Evolutionary conservation across 35 echinoderm and acorn worm species (phyloP).

Genomic region (Acanthaster planci): DNA sequence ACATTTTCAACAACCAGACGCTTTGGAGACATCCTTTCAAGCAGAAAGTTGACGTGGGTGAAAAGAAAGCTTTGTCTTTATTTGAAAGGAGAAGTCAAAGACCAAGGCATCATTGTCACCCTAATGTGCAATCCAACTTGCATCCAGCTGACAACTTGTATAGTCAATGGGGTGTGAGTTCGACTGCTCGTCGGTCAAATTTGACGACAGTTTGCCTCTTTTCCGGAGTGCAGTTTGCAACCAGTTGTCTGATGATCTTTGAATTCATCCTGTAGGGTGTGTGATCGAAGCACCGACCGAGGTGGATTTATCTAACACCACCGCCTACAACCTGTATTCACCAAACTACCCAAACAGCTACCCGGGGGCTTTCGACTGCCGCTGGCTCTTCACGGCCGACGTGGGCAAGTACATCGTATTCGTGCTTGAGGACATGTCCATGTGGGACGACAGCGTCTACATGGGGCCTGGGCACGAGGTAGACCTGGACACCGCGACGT

Average conservation of each 20-base stretch:
- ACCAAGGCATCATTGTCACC: too few species aligned
- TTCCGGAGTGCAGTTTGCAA: too few species aligned
- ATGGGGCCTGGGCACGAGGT: neutral
- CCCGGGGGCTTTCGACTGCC: neutral
- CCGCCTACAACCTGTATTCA: neutral
- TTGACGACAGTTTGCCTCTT: too few species aligned
- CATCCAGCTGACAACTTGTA: too few species aligned
- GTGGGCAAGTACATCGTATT: neutral
- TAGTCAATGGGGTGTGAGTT: too few species aligned
- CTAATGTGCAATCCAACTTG: too few species aligned
- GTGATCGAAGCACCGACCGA: neutral
- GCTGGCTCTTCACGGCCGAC: neutral
- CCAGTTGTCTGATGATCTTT: neutral
- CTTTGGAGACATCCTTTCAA: too few species aligned
- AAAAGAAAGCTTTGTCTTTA: too few species aligned
- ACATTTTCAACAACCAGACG: too few species aligned
- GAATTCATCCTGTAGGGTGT: neutral
- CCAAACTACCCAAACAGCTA: neutral
- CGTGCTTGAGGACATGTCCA: neutral
- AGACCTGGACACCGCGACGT: neutral
- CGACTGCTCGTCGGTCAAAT: too few species aligned
- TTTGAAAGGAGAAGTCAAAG: too few species aligned
- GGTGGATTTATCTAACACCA: neutral
- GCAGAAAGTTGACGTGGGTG: too few species aligned
- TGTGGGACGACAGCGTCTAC: neutral